Evolutionary conservation across 1,140 invertebrate genomes (phyloP).

Genomic region (Drosophila ananassae): DNA sequence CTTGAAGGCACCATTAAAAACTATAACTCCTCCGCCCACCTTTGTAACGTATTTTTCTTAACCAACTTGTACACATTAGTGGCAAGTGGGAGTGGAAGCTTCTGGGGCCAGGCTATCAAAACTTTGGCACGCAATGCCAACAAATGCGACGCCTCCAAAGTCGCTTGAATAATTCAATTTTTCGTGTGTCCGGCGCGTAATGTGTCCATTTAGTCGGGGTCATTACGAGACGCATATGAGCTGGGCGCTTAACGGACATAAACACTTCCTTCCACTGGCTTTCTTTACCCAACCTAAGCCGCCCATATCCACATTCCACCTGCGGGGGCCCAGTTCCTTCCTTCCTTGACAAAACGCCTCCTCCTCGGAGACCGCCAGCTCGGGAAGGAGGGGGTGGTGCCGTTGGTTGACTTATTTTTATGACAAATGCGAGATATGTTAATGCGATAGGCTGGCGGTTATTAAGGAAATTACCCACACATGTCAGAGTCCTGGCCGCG

Average conservation of each 20-base stretch:
- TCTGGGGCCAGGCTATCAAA: not conserved
- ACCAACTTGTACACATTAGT: not conserved
- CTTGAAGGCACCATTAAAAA: constrained; percentile 53
- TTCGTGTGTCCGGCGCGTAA: constrained; percentile 61
- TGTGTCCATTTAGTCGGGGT: constrained; percentile 72
- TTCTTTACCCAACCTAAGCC: not conserved
- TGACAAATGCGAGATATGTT: constrained; percentile 82
- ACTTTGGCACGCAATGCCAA: constrained; percentile 55
- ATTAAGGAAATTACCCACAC: constrained; percentile 77
- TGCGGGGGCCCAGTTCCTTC: not conserved
- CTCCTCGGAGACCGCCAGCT: constrained; percentile 11
- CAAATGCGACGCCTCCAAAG: constrained; percentile 59
- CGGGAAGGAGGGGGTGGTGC: constrained; percentile 13
- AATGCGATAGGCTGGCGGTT: constrained; percentile 76
- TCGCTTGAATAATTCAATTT: constrained; percentile 76
- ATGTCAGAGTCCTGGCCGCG: constrained; percentile 48
- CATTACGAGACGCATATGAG: constrained; percentile 72
- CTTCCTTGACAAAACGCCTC: constrained; percentile 76
- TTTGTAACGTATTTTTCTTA: constrained; percentile 68
- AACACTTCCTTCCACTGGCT: constrained; percentile 64
- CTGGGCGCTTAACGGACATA: constrained; percentile 56
- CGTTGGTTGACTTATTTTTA: constrained; percentile 68
- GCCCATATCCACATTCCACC: constrained; percentile 11
- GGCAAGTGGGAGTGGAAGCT: constrained; percentile 13
- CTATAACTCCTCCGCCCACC: constrained; percentile 2